Base-by-base conservation (phyloP, 2,888 invertebrate genomes). In the Villa cingulata region DNA sequence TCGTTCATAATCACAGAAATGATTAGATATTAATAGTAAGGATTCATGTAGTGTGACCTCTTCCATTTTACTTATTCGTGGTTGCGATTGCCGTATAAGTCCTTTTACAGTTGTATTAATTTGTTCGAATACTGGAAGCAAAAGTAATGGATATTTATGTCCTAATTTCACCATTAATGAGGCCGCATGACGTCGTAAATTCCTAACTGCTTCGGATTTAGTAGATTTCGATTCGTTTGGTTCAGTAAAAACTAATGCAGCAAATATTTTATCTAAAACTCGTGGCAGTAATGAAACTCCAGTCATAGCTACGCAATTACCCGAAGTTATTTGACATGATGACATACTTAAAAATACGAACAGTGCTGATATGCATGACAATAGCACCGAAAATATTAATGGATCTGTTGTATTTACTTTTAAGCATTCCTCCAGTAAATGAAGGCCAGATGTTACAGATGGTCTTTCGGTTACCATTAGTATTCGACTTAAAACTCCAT, bases 301-400 rank as follows among this genome's bases (percentile, higher is more conserved):
- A 16, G 75, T 79, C 70, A 78, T 76, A 5, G 78, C 75, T 53
- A 76, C 74, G 48, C 75, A 74, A 60, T 75, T 77, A 42, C 65
- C 70, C 34, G 65, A 55, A 1, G 81, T 80, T 52, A 85, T 76
- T 59, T 86, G 85, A 57, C 85, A 85, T 37, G 86, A 85, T 0
- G 87, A 85, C 77, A 88, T 86, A 60, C 86, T 86, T 19, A 94
- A 75, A 71, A 91, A 92, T 27, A 90, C 86, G 65, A 92, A 91
- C 3, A 94, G 74, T 0, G 91, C 87, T 2, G 92, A 94, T 55
- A 94, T 83, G 68, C 90, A 88, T 0, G 92, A 92, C n/a, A 95
- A 71, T 48, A 90, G 68, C 43, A 85, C 78, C 1, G 92, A 92
- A 20, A 87, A 71, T 45, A 91, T 76, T 52, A 87, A 72, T 2